phyloP scores from a whole-genome alignment of 1,140 invertebrate genomes.

The Drosophila arizonae region DNA sequence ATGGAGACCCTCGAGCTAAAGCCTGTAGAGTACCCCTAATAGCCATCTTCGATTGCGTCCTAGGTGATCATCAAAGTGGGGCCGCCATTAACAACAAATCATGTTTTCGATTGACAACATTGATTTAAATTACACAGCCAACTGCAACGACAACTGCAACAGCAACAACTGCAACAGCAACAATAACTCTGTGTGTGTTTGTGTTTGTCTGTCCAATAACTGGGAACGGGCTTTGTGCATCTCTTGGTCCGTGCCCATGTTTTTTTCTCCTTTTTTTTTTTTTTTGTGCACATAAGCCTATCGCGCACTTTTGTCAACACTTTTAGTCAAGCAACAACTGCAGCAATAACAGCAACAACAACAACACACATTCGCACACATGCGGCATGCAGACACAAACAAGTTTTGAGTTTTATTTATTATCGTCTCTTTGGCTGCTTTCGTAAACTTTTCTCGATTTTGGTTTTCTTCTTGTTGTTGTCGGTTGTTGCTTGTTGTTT shows the following conservation, averaged over 20 bases:
- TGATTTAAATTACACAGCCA: conserved; percentile 81
- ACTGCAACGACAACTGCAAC: conserved; percentile 40
- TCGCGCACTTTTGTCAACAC: conserved; percentile 80
- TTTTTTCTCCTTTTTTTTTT: conserved; percentile 3
- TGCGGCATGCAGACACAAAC: conserved; percentile 58
- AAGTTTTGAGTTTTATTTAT: conserved; percentile 74
- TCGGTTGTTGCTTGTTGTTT: not conserved
- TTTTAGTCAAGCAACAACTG: conserved; percentile 64
- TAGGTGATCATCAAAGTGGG: conserved; percentile 67
- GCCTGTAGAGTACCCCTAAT: conserved; percentile 21
- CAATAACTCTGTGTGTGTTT: conserved; percentile 28
- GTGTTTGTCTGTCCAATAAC: conserved; percentile 39
- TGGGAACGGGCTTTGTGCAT: conserved; percentile 40
- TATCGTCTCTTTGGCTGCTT: conserved; percentile 57
- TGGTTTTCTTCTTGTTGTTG: conserved; percentile 9
- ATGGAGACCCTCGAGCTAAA: conserved; percentile 15
- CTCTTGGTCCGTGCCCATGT: conserved; percentile 48
- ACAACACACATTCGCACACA: conserved; percentile 42
- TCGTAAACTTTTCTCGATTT: conserved; percentile 62
- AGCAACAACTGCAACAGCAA: conserved; percentile 37
- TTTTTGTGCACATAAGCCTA: conserved; percentile 53
- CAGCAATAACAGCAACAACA: conserved; percentile 25
- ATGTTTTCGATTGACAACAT: conserved; percentile 82
- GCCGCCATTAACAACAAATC: conserved; percentile 82
- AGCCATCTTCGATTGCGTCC: conserved; percentile 11